Base-by-base conservation (phyloP, 2,113 vertebrate species). In the Hemibagrus wyckioides region DNA sequence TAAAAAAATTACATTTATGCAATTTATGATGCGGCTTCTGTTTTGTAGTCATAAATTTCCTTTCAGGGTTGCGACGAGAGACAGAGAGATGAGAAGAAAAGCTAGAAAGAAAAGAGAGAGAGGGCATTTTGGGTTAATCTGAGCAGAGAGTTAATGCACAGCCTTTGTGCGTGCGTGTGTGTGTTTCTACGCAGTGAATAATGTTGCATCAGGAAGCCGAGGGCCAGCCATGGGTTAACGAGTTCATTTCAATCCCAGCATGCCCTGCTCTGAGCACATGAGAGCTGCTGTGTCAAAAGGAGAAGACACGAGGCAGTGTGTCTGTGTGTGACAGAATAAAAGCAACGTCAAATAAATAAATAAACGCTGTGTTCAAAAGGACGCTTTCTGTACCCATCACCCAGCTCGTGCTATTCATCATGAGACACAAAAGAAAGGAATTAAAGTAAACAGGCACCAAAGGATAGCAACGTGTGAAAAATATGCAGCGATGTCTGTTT, bases 161-260 rank as follows among this genome's bases (percentile, higher is more conserved):
- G 87, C 50, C 17, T 82, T 50, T 82, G 82, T 80, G 56, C 79
- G 81, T 80, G 67, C 79, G 52, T 82, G 82, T 77, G 61, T 87
- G 75, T 82, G 82, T 89, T 89, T 88, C 86, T 86, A 67, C 76
- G 75, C 76, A 85, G 82, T 83, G 85, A 86, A 89, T 83, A 85
- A 57, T 65, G 85, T 88, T 90, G 81, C 50, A 41, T 91, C 89
- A 91, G 86, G 57, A 79, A 85, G 84, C 83, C 41, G 69, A 80
- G 73, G 87, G 87, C 84, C 82, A 82, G 67, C 36, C 67, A 83
- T 83, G 86, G 91, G 90, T 90, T 90, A 92, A 88, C 89, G 75
- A 90, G 89, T 92, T 92, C 91, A 88, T 85, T 79, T 63, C 63
- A 52, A 75, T 91, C 89, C 88, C 89, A 87, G 86, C 87, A 90